Conservation (phyloP, 2,797 vertebrate species). For the Benthosema pterotum region DNA sequence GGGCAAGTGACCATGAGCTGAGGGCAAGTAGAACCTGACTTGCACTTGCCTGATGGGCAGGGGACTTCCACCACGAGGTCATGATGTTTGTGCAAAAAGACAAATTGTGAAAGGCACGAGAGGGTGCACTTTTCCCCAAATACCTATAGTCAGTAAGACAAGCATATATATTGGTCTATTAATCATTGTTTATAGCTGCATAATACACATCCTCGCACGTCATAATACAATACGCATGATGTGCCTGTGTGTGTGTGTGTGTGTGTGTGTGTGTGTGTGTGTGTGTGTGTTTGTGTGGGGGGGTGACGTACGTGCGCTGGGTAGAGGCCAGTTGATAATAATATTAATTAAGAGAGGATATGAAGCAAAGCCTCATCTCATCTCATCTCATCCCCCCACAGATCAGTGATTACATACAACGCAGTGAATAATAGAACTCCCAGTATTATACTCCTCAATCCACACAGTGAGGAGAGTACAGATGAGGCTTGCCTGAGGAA, state of each 20-base stretch:
- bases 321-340: slow-evolving; percentile 56
- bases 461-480: slow-evolving; percentile 9
- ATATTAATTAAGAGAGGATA: slow-evolving; percentile 72
- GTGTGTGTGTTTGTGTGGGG: not conserved
- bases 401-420: slow-evolving; percentile 60
- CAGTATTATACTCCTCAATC: slow-evolving; percentile 20
- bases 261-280: slow-evolving; percentile 14
- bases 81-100: no score
- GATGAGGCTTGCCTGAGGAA: slow-evolving; percentile 14
- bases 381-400: slow-evolving; percentile 56
- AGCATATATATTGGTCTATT: no score
- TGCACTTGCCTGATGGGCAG: no score
- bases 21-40: no score
- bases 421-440: slow-evolving; percentile 43
- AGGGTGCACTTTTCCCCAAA: no score
- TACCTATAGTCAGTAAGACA: no score
- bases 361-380: slow-evolving; percentile 63
- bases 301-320: slow-evolving; percentile 21
- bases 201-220: no score
- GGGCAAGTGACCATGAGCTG: no score
- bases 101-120: no score
- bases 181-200: no score
- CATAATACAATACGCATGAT: no score
- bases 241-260: not conserved
- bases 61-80: no score